Conservation (phyloP, 2,888 invertebrate genomes). For the Sclerodermus sp. region DNA sequence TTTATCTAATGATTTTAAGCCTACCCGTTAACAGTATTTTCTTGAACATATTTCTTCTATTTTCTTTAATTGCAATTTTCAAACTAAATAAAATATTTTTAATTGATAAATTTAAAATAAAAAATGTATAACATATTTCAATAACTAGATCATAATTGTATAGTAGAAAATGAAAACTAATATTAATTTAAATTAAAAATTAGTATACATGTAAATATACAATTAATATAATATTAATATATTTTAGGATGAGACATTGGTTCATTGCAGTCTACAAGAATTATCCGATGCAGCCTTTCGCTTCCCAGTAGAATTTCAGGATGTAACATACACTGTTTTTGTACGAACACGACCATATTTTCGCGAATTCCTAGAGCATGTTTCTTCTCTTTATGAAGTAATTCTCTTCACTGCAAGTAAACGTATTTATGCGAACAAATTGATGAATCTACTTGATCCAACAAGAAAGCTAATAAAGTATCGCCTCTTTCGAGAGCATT, state of each 20-base stretch:
- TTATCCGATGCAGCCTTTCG: conserved; percentile 90
- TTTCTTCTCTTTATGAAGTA: conserved; percentile 86
- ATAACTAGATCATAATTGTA: background rate
- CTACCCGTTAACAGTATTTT: too few species aligned
- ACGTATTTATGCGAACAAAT: conserved; percentile 90
- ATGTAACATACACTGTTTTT: conserved; percentile 82
- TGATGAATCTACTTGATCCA: conserved; percentile 89
- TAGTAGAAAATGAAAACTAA: too few species aligned
- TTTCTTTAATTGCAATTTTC: background rate
- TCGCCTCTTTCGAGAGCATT: conserved; percentile 92
- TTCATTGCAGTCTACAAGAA: conserved; percentile 92
- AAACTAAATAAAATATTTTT: background rate
- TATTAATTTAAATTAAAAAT: too few species aligned
- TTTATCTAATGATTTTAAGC: too few species aligned
- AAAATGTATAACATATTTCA: too few species aligned
- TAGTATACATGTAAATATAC: too few species aligned
- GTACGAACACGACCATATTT: conserved; percentile 91
- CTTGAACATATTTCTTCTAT: too few species aligned
- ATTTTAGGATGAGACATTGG: conserved; percentile 88
- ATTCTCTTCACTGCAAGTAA: conserved; percentile 96
- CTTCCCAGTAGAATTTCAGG: conserved; percentile 91
- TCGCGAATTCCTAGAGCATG: conserved; percentile 86
- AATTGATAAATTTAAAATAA: too few species aligned
- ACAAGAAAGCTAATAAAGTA: conserved; percentile 87
- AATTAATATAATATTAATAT: too few species aligned